Conservation (phyloP, 2,888 invertebrate species). For the Microctonus hyperodae region DNA sequence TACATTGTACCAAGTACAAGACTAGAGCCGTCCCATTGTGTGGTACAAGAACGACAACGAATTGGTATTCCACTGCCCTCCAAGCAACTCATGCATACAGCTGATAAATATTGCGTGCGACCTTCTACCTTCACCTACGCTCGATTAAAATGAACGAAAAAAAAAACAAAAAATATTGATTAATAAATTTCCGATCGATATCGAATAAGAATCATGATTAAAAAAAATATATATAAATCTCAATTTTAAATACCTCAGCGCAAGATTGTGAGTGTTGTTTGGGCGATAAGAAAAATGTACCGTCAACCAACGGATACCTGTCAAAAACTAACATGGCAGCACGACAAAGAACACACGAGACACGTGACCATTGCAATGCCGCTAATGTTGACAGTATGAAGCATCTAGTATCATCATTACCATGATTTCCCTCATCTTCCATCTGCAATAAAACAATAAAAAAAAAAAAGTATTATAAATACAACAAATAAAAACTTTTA, state of each 20-base stretch:
- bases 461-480: background rate
- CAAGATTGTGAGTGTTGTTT: slow-evolving; percentile 87
- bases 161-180: background rate
- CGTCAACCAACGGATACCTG: slow-evolving; percentile 96
- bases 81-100: slow-evolving; percentile 93
- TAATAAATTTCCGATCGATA: background rate
- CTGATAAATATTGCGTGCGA: slow-evolving; percentile 87
- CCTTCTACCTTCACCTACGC: slow-evolving; percentile 90
- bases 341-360: slow-evolving; percentile 88
- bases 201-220: background rate
- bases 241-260: slow-evolving; percentile 73
- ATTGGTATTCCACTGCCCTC: slow-evolving; percentile 83
- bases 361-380: slow-evolving; percentile 85
- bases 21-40: slow-evolving; percentile 91
- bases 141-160: slow-evolving; percentile 17
- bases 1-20: slow-evolving; percentile 97
- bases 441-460: slow-evolving; percentile 72
- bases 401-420: slow-evolving; percentile 96
- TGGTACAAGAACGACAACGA: slow-evolving; percentile 84
- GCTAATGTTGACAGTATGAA: slow-evolving; percentile 95
- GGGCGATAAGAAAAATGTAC: slow-evolving; percentile 97
- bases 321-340: slow-evolving; percentile 93
- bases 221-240: background rate
- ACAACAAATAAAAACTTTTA: background rate
- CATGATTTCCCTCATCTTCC: slow-evolving; percentile 98